Evolutionary conservation across 2,113 vertebrate genomes (phyloP).

Genomic region (Corythornis cristatus): DNA sequence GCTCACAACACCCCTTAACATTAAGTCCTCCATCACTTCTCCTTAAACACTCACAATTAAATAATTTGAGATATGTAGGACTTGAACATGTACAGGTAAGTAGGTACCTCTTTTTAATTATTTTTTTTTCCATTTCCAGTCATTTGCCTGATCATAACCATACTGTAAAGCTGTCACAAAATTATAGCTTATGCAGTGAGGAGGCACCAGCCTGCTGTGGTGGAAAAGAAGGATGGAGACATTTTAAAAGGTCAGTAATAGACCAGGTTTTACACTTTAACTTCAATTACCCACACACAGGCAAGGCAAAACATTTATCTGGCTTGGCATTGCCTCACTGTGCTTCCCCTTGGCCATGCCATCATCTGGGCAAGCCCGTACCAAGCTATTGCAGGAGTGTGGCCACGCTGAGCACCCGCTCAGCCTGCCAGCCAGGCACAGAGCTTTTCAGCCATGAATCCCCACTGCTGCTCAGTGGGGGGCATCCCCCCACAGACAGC

Average conservation of each 20-base stretch:
- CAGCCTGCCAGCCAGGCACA: rapidly evolving
- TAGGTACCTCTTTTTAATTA: neutral
- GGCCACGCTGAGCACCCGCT: neutral
- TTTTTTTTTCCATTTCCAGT: neutral
- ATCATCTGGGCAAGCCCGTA: neutral
- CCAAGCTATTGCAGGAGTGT: rapidly evolving
- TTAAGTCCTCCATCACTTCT: neutral
- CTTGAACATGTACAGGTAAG: neutral
- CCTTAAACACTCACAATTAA: neutral
- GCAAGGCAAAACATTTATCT: slow-evolving; percentile 1
- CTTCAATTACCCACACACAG: slow-evolving; percentile 2
- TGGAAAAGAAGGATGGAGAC: slow-evolving; percentile 28
- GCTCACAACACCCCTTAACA: neutral
- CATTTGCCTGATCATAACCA: neutral
- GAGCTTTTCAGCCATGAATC: rapidly evolving
- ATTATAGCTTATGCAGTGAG: neutral
- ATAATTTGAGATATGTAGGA: neutral
- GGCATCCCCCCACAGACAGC: neutral
- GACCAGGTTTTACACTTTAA: slow-evolving; percentile 59
- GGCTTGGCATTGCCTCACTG: neutral
- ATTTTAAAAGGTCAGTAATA: slow-evolving; percentile 64
- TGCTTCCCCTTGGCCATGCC: neutral
- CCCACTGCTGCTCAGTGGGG: neutral
- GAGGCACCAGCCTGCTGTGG: neutral
- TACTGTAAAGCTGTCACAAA: slow-evolving; percentile 33